phyloP scores from a whole-genome alignment of 2,113 vertebrate genomes.

The Chaetops frenatus region DNA sequence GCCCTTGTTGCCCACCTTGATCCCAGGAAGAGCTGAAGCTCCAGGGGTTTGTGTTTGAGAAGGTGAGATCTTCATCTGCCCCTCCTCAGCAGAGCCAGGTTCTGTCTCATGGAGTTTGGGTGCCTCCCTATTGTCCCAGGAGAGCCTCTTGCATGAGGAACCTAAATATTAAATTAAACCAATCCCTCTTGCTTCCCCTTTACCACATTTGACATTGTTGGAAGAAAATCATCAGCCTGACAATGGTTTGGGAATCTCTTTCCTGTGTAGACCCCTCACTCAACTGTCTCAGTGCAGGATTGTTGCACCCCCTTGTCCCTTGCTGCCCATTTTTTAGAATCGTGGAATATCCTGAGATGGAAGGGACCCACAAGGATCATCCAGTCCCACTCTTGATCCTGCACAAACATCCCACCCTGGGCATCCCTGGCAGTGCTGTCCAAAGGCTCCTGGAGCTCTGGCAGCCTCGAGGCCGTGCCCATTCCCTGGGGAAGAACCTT shows the following conservation, averaged over 20 bases:
- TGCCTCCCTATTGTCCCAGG: rapidly evolving
- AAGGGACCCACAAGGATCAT: no score
- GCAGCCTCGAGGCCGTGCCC: not conserved
- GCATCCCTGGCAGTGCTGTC: not conserved
- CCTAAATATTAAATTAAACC: not conserved
- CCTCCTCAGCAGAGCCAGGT: rapidly evolving
- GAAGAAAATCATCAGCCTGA: not conserved
- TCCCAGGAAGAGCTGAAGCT: not conserved
- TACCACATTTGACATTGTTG: rapidly evolving
- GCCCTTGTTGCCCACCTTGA: not conserved
- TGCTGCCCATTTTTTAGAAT: not conserved
- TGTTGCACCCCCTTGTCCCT: not conserved
- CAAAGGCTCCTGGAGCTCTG: not conserved
- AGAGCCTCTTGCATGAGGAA: rapidly evolving
- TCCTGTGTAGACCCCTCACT: not conserved
- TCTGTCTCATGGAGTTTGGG: not conserved
- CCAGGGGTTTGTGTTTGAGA: not conserved
- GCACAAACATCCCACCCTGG: not conserved
- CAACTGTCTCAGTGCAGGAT: rapidly evolving
- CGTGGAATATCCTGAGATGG: not conserved
- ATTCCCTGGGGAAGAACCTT: not conserved
- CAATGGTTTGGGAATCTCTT: not conserved
- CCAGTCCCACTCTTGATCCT: rapidly evolving
- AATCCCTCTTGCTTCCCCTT: not conserved
- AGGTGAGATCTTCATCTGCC: rapidly evolving